Evolutionary conservation across 2,113 vertebrate genomes (phyloP), one percentile per base, ranked within the genome.

Genomic region (Chloropsis cyanopogon): DNA sequence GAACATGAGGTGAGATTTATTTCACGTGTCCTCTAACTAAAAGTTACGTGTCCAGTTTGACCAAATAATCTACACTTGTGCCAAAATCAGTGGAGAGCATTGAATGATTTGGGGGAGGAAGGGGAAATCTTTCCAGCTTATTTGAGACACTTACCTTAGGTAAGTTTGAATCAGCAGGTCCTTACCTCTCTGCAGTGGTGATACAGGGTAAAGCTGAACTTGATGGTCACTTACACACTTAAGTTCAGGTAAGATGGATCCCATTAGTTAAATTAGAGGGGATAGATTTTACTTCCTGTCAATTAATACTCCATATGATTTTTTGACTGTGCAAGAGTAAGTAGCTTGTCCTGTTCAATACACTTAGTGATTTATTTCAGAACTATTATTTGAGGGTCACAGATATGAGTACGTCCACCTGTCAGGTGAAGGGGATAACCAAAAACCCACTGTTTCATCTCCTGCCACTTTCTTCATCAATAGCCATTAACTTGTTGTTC

Each of bases 21-120:
- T 60, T 90, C 46, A 44, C 0, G 0, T 59, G 53, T 31, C 73
- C 75, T 82, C 79, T 75, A 90, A 17, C 33, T 81, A 22, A 42
- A 72, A 86, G 7, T 3, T 57, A 8, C 11, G 3, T 26, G 17
- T 57, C 41, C 54, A 26, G 28, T 76, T 33, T 47, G 66, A 72
- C n/a, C 16, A 50, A 46, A 65, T 68, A 11, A 29, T 44, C 29
- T 41, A 28, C 10, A 9, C 31, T 86, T 83, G 9, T 59, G 44
- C 46, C 18, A 50, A 35, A 54, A 19, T 49, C 25, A 15, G 23
- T 28, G 46, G 52, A 83, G 46, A 65, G 13, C 31, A 37, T 0
- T 69, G 37, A 76, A 35, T 2, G 0, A 22, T 69, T 49, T 3
- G 1, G 2, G 13, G 5, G 33, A 8, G 11, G 12, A 41, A 20